Base-by-base conservation (phyloP, 92 coral and sea anemone species). In the Parazoanthus atlanticus region DNA sequence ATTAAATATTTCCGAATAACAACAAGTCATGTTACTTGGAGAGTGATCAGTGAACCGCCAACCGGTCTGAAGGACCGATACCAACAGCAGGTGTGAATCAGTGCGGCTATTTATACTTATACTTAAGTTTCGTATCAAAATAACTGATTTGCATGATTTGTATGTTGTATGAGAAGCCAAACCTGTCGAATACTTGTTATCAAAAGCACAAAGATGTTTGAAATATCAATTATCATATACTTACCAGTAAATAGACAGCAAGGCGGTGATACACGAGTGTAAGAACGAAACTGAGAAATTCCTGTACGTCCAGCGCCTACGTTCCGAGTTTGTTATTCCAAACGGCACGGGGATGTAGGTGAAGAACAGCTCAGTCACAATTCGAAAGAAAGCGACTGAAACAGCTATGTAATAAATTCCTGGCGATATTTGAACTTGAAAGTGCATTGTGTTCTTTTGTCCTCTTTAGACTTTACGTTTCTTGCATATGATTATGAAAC, bases 261-360 rank as follows among this genome's bases (percentile, higher is more conserved):
- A 64, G 66, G 96, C 98, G 12, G 96, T 89, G 32, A 95, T 52
- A 25, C 84, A 75, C 19, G 98, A 88, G 41, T 95, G 96, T 17
- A 92, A 76, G 33, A 93, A 89, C 25, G 98, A 95, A 38, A 94
- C 89, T 21, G 88, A 76, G n/a, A 95, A 94, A 74, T 95, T 95
- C 47, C 90, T 72, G 88, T 92, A 94, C 26, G 91, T 61, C 98
- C 98, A 95, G 25, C 76, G 89, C 76, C 92, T 95, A 30, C 91
- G 73, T 70, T 90, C 79, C n/a, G 93, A 74, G 41, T 74, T 33
- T 31, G 36, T 38, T 32, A 74, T 33, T 30, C 41, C 78, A 74
- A 74, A 74, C 25, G 78, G 78, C 11, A 74, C 78, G 40, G 78
- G 78, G 46, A 74, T 74, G 78, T 74, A 32, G 41, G 46, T 2